phyloP scores from a whole-genome alignment of 2,113 vertebrate genomes.

The Phalacrocorax carbo region DNA sequence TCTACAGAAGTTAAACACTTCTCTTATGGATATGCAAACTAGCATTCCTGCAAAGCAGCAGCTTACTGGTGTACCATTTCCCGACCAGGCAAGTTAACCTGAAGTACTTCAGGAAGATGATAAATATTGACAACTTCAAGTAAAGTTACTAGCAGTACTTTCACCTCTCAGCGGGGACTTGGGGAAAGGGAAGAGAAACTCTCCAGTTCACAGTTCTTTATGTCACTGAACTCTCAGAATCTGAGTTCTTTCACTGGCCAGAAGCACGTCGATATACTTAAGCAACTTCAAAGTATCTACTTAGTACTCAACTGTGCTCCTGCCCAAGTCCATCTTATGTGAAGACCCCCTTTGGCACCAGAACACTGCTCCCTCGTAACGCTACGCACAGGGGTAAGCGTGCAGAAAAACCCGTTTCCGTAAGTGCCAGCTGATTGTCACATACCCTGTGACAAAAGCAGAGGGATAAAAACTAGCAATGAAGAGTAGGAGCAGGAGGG shows the following conservation, averaged over 20 bases:
- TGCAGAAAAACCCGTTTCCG: background rate
- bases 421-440: background rate
- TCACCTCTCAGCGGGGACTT: background rate
- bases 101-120: background rate
- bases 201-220: background rate
- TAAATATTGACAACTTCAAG: background rate
- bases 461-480: background rate
- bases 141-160: conserved; percentile 2
- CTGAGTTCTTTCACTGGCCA: background rate
- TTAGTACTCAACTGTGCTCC: background rate
- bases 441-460: background rate
- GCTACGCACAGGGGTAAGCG: background rate
- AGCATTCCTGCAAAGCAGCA: background rate
- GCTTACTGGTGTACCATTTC: background rate
- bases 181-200: background rate
- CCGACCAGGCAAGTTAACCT: background rate
- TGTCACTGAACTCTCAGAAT: background rate
- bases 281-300: background rate
- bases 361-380: background rate
- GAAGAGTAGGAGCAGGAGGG: background rate
- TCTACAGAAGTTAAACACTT: background rate
- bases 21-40: background rate
- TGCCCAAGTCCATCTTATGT: background rate
- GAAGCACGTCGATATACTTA: background rate
- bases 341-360: background rate